These are phyloP conservation scores for Melolontha melolontha DNA, from an alignment of 2,888 invertebrate species.

Conservation along the genomic window DNA sequence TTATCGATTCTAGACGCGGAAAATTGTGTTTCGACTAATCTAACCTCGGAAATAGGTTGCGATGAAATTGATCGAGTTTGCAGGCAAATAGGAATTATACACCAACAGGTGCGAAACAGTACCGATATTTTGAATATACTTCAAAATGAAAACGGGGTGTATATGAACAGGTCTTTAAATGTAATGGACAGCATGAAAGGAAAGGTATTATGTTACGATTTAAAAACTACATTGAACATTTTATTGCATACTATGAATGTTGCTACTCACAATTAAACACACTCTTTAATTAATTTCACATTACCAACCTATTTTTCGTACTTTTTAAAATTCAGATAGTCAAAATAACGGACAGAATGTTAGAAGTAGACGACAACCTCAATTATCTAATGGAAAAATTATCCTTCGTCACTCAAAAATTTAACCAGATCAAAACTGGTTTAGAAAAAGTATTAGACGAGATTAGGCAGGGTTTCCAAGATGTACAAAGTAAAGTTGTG, in stretches of 20 bases:
- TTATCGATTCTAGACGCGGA: slow-evolving; percentile 78
- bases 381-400: slow-evolving; percentile 85
- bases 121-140: slow-evolving; percentile 80
- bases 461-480: slow-evolving; percentile 74
- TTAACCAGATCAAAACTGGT: slow-evolving; percentile 82
- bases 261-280: too few relatives aligned
- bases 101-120: slow-evolving; percentile 82
- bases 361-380: slow-evolving; percentile 83
- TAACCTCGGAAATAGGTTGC: slow-evolving; percentile 82
- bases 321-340: slow-evolving; percentile 70
- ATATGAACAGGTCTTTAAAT: slow-evolving; percentile 81
- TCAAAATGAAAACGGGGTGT: slow-evolving; percentile 81
- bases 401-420: slow-evolving; percentile 86
- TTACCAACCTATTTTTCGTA: background rate
- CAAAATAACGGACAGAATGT: slow-evolving; percentile 80
- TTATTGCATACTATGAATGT: too few relatives aligned
- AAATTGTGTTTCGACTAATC: slow-evolving; percentile 76
- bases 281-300: too few relatives aligned
- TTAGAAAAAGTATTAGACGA: slow-evolving; percentile 80
- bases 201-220: slow-evolving; percentile 69
- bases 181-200: slow-evolving; percentile 84
- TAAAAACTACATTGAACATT: too few relatives aligned
- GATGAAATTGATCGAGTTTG: slow-evolving; percentile 88
- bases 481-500: slow-evolving; percentile 70
- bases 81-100: slow-evolving; percentile 91